Conservation (phyloP, 2,797 vertebrate genomes). For the Moxostoma hubbsi region DNA sequence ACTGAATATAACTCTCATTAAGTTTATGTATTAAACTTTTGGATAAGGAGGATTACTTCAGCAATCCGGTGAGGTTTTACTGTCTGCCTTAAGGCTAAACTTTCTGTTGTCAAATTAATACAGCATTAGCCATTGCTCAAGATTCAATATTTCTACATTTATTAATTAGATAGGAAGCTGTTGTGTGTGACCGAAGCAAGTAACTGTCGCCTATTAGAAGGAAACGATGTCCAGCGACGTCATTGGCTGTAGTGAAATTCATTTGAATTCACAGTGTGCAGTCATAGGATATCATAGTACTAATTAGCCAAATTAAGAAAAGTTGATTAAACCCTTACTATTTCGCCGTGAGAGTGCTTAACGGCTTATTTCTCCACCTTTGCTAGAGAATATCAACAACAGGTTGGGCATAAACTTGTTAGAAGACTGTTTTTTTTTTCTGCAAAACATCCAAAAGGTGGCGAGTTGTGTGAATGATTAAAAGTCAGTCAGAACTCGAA, state of each 20-base stretch:
- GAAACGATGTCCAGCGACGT: too few relatives aligned
- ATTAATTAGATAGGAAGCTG: neutral
- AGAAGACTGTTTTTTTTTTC: neutral
- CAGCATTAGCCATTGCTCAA: neutral
- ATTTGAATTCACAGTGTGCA: too few relatives aligned
- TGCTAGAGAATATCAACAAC: neutral
- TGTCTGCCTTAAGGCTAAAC: neutral
- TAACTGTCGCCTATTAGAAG: too few relatives aligned
- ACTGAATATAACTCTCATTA: too few relatives aligned
- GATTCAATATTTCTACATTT: neutral
- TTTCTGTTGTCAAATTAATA: neutral
- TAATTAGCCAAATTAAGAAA: too few relatives aligned
- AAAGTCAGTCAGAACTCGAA: conserved; percentile 13
- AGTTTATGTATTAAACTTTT: neutral
- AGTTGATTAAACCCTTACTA: too few relatives aligned
- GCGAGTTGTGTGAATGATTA: conserved; percentile 36
- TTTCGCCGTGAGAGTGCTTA: too few relatives aligned
- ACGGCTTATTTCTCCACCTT: neutral
- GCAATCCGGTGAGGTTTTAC: neutral
- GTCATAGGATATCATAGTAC: too few relatives aligned
- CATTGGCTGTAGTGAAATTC: too few relatives aligned
- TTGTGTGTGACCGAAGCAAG: too few relatives aligned
- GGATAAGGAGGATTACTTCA: neutral
- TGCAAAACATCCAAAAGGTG: neutral
- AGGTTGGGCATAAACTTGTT: conserved; percentile 18